Evolutionary conservation across 2,888 invertebrate species (phyloP), one percentile per base, ranked within the genome.

Genomic region (Nemotelus pantherinus): DNA sequence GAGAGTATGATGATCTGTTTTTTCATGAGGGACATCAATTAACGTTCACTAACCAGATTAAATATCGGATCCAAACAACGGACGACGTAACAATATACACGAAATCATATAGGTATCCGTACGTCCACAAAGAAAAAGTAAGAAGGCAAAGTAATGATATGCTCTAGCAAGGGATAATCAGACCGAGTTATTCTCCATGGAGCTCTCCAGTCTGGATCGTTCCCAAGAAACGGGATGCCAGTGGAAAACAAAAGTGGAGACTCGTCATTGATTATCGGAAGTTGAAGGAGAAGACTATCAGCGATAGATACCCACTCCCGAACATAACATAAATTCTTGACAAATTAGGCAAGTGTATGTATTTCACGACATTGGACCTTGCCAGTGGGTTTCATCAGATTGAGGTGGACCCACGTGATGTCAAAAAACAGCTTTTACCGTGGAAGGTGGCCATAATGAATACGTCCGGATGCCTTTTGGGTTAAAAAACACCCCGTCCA

Each of bases 311-410:
- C 55, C 82, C 81, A 7, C 39, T 82, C 10, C 82, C 83, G 0
- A 82, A 83, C 60, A 83, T 85, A 9, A 79, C 80, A 2, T 83
- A 85, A 25, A 80, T 85, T 3, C 77, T 85, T 44, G 83, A 85
- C 63, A 82, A 83, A 77, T 67, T 84, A 48, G 84, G 84, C 1
- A 79, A 80, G 74, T 81, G 81, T 64, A 70, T 81, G 44, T 84
- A 83, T 68, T 85, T 85, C 76, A 81, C 82, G 0, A 83, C 81
- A 0, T 67, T 85, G 3, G 84, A 85, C 76, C 60, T 83, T 1
- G 82, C 82, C 0, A 82, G 81, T 1, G 83, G 83, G 0, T 85
- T 83, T 70, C 82, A 83, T 68, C 84, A 86, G 77, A 83, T 85
- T 2, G 82, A 82, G 10, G 77, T 85, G 58, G 72, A 81, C 9